Conservation (phyloP, 2,113 vertebrate species). For the Spheniscus mendiculus region DNA sequence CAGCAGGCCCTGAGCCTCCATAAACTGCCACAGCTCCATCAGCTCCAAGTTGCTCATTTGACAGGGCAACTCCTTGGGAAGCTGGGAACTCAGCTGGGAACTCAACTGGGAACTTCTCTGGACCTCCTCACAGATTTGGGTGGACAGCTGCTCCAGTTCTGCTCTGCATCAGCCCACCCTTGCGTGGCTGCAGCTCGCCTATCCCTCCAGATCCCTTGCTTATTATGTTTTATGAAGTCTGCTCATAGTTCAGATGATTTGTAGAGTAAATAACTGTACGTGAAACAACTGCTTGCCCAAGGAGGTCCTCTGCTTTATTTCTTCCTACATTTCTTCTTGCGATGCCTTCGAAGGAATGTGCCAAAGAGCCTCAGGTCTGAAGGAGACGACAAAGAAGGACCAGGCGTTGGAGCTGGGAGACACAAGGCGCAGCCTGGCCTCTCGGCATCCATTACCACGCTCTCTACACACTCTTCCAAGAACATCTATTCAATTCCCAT, state of each 20-base stretch:
- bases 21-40: neutral
- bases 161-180: neutral
- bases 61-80: neutral
- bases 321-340: neutral
- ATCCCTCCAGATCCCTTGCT: neutral
- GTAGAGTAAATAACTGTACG: neutral
- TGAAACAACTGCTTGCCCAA: neutral
- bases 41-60: slow-evolving; percentile 5
- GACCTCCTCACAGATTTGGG: neutral
- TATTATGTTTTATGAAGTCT: neutral
- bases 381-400: neutral
- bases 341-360: neutral
- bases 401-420: neutral
- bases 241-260: neutral
- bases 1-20: neutral
- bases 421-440: neutral
- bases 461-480: neutral
- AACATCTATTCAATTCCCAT: neutral
- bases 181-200: neutral
- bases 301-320: neutral
- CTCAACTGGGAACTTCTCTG: neutral
- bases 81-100: neutral
- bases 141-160: neutral
- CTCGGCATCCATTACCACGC: neutral
- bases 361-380: neutral